Conservation (phyloP, 2,797 vertebrate genomes). For the Epinephelus malabaricus region DNA sequence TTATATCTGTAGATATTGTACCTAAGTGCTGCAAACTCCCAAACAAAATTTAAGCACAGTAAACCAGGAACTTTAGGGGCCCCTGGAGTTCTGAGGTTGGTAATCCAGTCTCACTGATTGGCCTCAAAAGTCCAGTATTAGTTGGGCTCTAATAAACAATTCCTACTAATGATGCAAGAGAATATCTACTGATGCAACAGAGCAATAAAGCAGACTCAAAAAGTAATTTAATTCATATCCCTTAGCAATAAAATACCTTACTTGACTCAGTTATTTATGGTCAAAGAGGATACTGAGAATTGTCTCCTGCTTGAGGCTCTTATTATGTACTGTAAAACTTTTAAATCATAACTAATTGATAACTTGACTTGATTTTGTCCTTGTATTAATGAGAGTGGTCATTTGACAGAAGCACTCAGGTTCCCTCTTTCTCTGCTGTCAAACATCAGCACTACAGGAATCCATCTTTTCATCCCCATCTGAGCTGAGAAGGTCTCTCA, state of each 20-base stretch:
- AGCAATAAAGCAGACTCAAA: constrained; percentile 9
- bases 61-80: background rate
- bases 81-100: background rate
- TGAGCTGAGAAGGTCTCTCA: background rate
- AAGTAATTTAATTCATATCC: background rate
- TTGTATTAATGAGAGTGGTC: background rate
- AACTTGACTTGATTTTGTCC: background rate
- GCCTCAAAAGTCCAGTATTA: background rate
- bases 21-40: background rate
- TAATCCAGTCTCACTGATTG: background rate
- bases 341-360: too few relatives aligned
- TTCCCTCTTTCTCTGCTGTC: background rate
- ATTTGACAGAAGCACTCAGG: too few relatives aligned
- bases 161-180: background rate
- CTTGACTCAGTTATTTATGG: background rate
- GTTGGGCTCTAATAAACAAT: background rate
- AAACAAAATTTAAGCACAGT: constrained; percentile 18
- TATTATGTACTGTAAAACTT: too few relatives aligned
- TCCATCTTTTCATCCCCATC: constrained; percentile 21
- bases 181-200: background rate
- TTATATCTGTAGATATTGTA: background rate
- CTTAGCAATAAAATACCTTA: background rate
- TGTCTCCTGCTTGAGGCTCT: background rate
- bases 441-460: constrained; percentile 6
- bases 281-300: constrained; percentile 6